Percentiles rank a stretch among this genome's conserved stretches.
Conservation (phyloP, 2,888 invertebrate genomes). For the Pelosia muscerda region DNA sequence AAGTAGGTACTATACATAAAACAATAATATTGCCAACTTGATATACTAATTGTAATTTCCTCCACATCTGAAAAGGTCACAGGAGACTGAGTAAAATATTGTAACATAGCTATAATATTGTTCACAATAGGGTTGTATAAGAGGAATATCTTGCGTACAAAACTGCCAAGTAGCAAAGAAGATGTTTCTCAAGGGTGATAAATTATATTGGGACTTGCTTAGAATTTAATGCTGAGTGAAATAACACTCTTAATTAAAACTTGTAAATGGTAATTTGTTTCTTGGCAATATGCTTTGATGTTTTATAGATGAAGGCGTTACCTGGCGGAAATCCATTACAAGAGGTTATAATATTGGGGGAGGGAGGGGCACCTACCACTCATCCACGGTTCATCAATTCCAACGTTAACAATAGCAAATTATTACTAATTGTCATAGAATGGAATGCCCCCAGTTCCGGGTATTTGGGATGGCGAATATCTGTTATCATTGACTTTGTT, state of each 20-base stretch:
- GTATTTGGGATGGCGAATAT: not conserved
- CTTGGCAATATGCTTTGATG: not conserved
- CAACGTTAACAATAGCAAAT: too few relatives aligned
- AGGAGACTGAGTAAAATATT: not conserved
- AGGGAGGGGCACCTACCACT: too few relatives aligned
- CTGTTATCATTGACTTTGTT: not conserved
- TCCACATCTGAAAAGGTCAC: not conserved
- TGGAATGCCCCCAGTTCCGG: too few relatives aligned
- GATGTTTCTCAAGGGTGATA: slow-evolving; percentile 1
- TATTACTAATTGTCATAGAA: too few relatives aligned
- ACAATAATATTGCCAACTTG: not conserved
- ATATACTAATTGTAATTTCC: not conserved
- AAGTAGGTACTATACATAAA: not conserved
- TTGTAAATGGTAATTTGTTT: slow-evolving; percentile 1
- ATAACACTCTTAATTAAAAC: not conserved
- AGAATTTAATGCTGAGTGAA: slow-evolving; percentile 8
- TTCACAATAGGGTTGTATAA: not conserved
- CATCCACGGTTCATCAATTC: too few relatives aligned
- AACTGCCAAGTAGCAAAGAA: not conserved
- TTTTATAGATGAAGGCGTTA: too few relatives aligned
- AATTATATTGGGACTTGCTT: slow-evolving; percentile 2
- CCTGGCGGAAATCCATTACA: too few relatives aligned
- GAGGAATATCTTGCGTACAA: not conserved
- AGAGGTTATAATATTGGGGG: too few relatives aligned
- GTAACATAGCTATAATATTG: not conserved